Evolutionary conservation across 2,113 vertebrate genomes (phyloP), one percentile per base, ranked within the genome.

Genomic region (Corynorhinus townsendii): DNA sequence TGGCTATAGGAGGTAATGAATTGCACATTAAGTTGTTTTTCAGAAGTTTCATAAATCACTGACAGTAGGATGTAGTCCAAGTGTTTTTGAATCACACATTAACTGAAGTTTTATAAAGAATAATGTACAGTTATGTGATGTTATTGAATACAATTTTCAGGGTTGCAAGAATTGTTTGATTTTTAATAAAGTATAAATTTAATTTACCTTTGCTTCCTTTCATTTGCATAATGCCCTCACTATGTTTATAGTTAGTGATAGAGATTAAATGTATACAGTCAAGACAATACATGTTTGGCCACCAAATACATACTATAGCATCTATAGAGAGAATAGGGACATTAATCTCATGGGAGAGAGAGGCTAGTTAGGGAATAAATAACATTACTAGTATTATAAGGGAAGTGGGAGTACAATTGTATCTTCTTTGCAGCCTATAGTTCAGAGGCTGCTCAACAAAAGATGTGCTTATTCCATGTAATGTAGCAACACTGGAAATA

Each of bases 171-270:
- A 83, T 52, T 95, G 5, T 90, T 92, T 92, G 73, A 95, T 92
- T 93, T 93, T 94, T 82, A 96, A 97, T 96, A 95, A 97, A 96
- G 35, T 88, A 1, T 84, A 76, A 81, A 84, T 85, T 30, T n/a
- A 77, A 17, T 87, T 79, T 71, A 69, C 9, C 3, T 80, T 43
- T 96, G n/a, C 11, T 81, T 94, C 5, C 54, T 94, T 95, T 92
- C 2, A 83, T 79, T 90, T 83, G 30, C 9, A n/a, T 33, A 87
- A 87, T 62, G 20, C 11, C 10, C 8, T 93, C 12, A 33, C 8
- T 76, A 35, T 54, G 47, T 38, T 80, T 76, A 28, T 69, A 88
- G 26, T 75, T 72, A 84, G 66, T 49, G 7, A 94, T 3, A 24
- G 24, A 92, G 47, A 73, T 15, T 94, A 73, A 94, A 89, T 1